These are phyloP conservation scores for Pangasianodon hypophthalmus DNA, from an alignment of 2,113 vertebrate genomes.

Conservation along the genomic window DNA sequence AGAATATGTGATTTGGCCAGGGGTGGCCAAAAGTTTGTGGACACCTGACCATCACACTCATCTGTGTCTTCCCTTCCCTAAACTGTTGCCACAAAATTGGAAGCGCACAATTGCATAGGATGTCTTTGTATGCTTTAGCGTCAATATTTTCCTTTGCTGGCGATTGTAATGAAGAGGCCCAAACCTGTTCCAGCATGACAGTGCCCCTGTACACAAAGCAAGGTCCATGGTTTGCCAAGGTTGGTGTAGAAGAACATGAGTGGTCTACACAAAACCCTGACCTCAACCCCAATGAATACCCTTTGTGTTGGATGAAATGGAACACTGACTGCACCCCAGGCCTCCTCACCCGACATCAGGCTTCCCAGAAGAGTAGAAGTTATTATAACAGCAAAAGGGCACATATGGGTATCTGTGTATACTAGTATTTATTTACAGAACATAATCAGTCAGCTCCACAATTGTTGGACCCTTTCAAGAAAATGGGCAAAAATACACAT, in stretches of 20 bases:
- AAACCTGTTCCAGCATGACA: background rate
- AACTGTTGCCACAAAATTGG: background rate
- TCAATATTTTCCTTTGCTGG: background rate
- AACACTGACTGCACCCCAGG: background rate
- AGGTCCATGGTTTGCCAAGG: background rate
- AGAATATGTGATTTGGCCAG: background rate
- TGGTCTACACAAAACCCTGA: background rate
- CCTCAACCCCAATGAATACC: background rate
- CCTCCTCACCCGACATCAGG: background rate
- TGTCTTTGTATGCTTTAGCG: background rate
- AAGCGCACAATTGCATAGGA: background rate
- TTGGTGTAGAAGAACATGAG: background rate
- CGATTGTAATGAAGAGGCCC: background rate
- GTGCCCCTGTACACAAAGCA: background rate
- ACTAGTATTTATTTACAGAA: background rate
- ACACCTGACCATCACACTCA: background rate
- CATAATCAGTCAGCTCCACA: background rate
- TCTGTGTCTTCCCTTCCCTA: background rate
- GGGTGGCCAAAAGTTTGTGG: background rate
- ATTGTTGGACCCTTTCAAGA: background rate
- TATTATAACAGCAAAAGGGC: background rate
- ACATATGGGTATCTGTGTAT: background rate
- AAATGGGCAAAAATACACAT: background rate
- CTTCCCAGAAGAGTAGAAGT: background rate
- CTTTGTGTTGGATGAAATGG: background rate